phyloP scores from a whole-genome alignment of 2,888 invertebrate species.

The Trachelus stipa region DNA sequence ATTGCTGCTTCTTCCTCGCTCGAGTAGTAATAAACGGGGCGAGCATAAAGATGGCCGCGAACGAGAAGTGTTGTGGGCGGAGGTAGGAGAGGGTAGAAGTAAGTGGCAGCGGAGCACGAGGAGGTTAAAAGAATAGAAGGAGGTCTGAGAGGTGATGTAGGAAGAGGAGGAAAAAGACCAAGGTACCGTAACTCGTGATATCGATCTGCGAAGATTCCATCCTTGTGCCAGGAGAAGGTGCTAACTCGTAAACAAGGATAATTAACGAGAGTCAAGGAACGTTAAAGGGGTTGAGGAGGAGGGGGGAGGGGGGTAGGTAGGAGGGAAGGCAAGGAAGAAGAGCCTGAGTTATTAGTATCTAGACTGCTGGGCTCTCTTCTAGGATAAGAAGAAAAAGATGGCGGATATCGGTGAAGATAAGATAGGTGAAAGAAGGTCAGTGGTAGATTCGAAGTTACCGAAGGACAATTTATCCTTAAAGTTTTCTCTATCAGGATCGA shows the following conservation, averaged over 20 bases:
- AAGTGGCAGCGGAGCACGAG: not conserved
- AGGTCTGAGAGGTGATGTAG: slow-evolving; percentile 10
- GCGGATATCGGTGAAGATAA: too few species aligned
- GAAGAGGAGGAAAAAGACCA: slow-evolving; percentile 15
- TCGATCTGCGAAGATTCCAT: slow-evolving; percentile 13
- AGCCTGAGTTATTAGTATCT: slow-evolving; percentile 9
- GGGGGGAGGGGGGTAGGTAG: not conserved
- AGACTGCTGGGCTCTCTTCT: too few species aligned
- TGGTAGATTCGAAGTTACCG: too few species aligned
- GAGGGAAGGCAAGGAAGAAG: slow-evolving; percentile 16
- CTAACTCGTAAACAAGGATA: not conserved
- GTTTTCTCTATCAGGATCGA: too few species aligned
- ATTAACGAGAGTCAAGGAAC: not conserved
- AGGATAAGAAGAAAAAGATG: too few species aligned
- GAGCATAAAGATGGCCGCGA: not conserved
- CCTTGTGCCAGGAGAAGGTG: not conserved
- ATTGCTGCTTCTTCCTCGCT: slow-evolving; percentile 7
- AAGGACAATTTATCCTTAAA: too few species aligned
- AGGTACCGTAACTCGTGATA: slow-evolving; percentile 28
- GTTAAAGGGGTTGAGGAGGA: too few species aligned
- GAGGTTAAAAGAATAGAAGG: slow-evolving; percentile 11
- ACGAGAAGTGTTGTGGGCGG: not conserved
- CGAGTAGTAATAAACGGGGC: not conserved
- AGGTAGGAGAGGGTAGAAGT: not conserved
- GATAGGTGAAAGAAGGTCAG: too few species aligned